Evolutionary conservation across 1,140 invertebrate species (phyloP), one percentile per base, ranked within the genome.

Genomic region (Cydia fagiglandana): DNA sequence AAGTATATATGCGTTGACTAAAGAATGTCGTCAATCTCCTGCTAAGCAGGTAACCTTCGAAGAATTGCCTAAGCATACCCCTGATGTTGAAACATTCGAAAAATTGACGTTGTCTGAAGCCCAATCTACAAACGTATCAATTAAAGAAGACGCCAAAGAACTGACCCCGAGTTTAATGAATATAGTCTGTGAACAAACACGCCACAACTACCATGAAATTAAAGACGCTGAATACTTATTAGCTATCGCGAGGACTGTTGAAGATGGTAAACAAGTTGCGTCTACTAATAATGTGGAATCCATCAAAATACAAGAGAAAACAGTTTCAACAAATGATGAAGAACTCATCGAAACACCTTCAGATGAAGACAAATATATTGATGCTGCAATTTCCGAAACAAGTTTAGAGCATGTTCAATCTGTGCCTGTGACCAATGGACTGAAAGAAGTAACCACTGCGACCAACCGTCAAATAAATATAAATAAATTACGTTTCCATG

Each of bases 401-500:
- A 66, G 24, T 10, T 15, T 20, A 17, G n/a, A 38, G 2, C 12
- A 70, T 13, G 15, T 34, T 9, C 30, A 70, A 24, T 9, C 6
- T 6, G 30, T 74, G n/a, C 45, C 47, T 15, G 45, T 70, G n/a
- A 17, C 66, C 13, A 74, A 74, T 56, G 73, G 50, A n/a, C 2
- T 74, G 20, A 45, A 50, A 17, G 20, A 53, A 15, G 12, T 17
- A 12, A 28, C 41, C 6, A 53, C 28, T 74, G 13, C 30, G 45
- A 74, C 45, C 7, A 74, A 74, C 73, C 17, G 20, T 38, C 50
- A 75, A 75, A 61, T 64, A 7, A 64, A 64, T 64, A 13, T 74
- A 30, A 74, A 74, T 50, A 28, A 30, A 17, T 41, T 74, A 45
- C 45, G 45, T 20, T 64, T 80, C 56, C 75, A 78, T 61, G 84